A percentile compares a stretch with the other conserved stretches of the same genome.
phyloP scores from a whole-genome alignment of 92 coral and sea anemone genomes.

The Bergia puertoricense region DNA sequence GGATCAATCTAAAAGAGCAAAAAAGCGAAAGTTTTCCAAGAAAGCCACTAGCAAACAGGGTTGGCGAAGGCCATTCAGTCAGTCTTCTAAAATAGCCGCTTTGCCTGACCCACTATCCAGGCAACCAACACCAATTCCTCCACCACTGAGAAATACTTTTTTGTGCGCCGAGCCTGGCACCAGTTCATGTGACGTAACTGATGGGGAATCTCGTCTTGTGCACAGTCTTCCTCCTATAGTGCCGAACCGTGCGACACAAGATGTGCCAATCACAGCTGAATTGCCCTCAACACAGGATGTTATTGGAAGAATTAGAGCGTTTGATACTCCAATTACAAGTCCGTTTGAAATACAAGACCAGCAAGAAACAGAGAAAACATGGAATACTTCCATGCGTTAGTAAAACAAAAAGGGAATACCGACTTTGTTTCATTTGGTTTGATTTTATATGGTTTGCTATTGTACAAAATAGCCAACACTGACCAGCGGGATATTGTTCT shows the following conservation, averaged over 20 bases:
- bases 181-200: constrained; percentile 15
- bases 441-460: too few species aligned
- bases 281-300: not conserved
- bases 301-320: not conserved
- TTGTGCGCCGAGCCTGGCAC: constrained; percentile 19
- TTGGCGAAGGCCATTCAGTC: constrained; percentile 10
- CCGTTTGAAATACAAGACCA: constrained; percentile 15
- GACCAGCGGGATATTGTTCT: too few species aligned
- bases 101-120: not conserved
- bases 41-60: not conserved
- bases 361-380: not conserved
- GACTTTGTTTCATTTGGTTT: too few species aligned
- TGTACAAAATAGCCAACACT: too few species aligned
- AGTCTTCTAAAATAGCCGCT: not conserved
- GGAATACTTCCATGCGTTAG: not conserved
- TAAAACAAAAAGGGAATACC: too few species aligned
- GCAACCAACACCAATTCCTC: not conserved
- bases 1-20: not conserved
- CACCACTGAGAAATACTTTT: not conserved
- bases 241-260: not conserved
- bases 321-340: constrained; percentile 23
- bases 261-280: not conserved
- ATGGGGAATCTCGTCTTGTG: not conserved
- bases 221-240: not conserved
- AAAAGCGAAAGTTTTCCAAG: not conserved